Evolutionary conservation across 2,888 invertebrate species (phyloP).

Genomic region (Calameuta filiformis): DNA sequence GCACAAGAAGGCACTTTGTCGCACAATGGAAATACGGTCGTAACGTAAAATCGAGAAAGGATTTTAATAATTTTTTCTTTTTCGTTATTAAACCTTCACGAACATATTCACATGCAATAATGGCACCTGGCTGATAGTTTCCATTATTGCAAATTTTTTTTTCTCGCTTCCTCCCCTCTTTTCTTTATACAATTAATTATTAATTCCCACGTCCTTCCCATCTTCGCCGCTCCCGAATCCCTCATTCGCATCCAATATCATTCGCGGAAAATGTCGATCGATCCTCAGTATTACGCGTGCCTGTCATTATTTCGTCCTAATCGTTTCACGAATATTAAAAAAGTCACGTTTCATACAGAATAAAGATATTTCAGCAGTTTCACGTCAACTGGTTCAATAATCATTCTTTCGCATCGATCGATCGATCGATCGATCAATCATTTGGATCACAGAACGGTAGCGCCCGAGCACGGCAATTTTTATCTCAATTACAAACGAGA

Average conservation of each 20-base stretch:
- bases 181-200: background rate
- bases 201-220: background rate
- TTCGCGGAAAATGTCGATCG: background rate
- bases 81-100: background rate
- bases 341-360: background rate
- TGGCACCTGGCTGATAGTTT: background rate
- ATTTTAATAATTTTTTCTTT: background rate
- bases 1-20: background rate
- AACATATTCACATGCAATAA: background rate
- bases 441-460: constrained; percentile 60
- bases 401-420: background rate
- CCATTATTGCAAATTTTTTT: background rate
- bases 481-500: constrained; percentile 24
- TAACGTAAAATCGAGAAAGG: background rate
- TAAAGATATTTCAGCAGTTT: background rate
- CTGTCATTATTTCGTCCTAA: background rate
- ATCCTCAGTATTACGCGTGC: background rate
- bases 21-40: background rate
- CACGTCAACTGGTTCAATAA: background rate
- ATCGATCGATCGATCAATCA: background rate
- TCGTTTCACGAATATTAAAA: background rate
- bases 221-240: background rate
- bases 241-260: background rate
- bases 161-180: no score
- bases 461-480: constrained; percentile 56